Evolutionary conservation across 2,888 invertebrate species (phyloP).

Genomic region (Tenthredo scrophulariae): DNA sequence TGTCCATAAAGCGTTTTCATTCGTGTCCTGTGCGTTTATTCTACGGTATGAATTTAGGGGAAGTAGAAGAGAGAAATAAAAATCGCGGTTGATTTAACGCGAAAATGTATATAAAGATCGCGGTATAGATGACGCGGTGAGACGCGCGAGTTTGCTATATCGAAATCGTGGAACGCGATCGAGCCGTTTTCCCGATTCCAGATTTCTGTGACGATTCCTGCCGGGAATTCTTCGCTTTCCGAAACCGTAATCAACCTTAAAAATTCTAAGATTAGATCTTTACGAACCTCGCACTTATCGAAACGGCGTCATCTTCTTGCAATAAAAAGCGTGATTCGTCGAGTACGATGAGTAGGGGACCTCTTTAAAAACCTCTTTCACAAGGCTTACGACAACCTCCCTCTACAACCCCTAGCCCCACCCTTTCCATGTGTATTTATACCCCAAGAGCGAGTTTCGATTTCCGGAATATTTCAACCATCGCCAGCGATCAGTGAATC

Average conservation of each 20-base stretch:
- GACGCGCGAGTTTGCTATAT: neutral
- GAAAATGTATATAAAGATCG: conserved; percentile 9
- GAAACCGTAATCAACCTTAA: conserved; percentile 38
- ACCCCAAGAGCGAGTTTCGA: neutral
- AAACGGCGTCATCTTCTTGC: conserved; percentile 29
- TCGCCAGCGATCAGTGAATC: neutral
- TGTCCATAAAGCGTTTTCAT: neutral
- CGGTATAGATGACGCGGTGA: neutral
- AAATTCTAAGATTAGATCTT: conserved; percentile 36
- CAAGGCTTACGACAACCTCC: conserved; percentile 1
- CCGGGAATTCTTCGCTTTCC: neutral
- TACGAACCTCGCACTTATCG: conserved; percentile 32
- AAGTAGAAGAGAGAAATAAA: neutral
- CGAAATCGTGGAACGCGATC: conserved; percentile 9
- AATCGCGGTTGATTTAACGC: neutral
- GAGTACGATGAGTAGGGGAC: conserved; percentile 2
- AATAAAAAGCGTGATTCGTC: conserved; percentile 19
- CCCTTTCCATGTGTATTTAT: neutral
- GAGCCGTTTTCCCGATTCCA: neutral
- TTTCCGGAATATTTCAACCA: neutral
- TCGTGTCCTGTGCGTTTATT: neutral
- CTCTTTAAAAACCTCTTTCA: conserved; percentile 42
- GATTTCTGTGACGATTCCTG: neutral
- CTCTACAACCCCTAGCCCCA: neutral
- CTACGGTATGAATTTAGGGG: neutral